Evolutionary conservation across 2,888 invertebrate genomes (phyloP), one percentile per base, ranked within the genome.

Genomic region (Stegophylla sp.): DNA sequence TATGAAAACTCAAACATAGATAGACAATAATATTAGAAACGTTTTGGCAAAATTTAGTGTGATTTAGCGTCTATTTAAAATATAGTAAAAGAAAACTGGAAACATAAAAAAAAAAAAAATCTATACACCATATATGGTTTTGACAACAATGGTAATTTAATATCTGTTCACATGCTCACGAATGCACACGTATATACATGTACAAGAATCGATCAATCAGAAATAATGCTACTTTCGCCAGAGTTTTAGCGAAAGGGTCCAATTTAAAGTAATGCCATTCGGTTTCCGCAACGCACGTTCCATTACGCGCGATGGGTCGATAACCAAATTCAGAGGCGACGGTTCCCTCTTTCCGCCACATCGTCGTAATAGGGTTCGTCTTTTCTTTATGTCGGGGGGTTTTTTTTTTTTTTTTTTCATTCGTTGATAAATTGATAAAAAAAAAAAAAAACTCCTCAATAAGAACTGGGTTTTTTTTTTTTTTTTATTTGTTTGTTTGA

Each of bases 211-310:
- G 76, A 76, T 76, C 76, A 76, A 76, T 76, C 76, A 76, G 66
- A n/a, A 76, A 56, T 76, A 67, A 66, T 67, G 76, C 66, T 76
- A 67, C 76, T 76, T 76, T 76, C 76, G 66, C 43, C 56, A 43
- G 76, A 76, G 76, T 76, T 76, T 76, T 76, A 76, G 76, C 76
- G n/a, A 53, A 43, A 43, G 66, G 66, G 66, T 56, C 76, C 76
- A 76, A 76, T 76, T 56, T 76, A 76, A 76, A 76, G 76, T 76
- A 76, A 76, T 76, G 66, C 48, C 66, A 56, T 76, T 67, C 66
- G 76, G 76, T 76, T 76, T 56, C 56, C 43, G 43, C 66, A 43
- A 56, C 53, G 76, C 76, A 67, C 76, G 76, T 76, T 67, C 76
- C 76, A 56, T 66, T 67, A 76, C 43, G 66, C 53, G n/a, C 56